Percentiles rank a stretch among this genome's conserved stretches.
Evolutionary conservation across 2,797 vertebrate species (phyloP).

Genomic region (Gila robusta): DNA sequence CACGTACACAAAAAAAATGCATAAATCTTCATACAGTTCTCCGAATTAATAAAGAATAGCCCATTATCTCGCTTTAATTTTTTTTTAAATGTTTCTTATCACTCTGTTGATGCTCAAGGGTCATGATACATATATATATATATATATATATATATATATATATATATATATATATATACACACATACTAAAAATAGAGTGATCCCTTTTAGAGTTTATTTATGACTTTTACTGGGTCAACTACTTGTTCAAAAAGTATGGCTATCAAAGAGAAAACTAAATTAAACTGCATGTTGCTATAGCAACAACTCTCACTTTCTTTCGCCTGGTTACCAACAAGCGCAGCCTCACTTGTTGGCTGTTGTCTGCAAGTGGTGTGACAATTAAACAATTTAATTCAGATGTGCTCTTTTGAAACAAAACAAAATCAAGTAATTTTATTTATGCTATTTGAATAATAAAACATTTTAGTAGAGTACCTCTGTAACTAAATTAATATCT

Average conservation of each 20-base stretch:
- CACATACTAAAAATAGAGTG: not conserved
- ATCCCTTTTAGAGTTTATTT: constrained; percentile 15
- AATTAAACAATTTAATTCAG: constrained; percentile 62
- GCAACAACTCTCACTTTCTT: constrained; percentile 65
- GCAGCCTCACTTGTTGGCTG: constrained; percentile 57
- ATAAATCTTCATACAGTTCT: not conserved
- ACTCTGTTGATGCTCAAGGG: not conserved
- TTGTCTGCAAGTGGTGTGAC: constrained; percentile 20
- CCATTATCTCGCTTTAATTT: not conserved
- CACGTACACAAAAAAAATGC: not conserved
- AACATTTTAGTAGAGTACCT: not conserved
- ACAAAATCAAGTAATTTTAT: not conserved
- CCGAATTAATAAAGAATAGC: not conserved
- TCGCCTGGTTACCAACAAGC: constrained; percentile 52
- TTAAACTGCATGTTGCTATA: constrained; percentile 73
- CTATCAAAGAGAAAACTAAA: constrained; percentile 67
- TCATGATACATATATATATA: no score
- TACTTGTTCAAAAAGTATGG: constrained; percentile 42
- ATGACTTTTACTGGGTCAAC: constrained; percentile 28
- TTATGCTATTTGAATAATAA: not conserved
- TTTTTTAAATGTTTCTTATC: not conserved
- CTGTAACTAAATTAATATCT: not conserved
- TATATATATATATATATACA: not conserved
- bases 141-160: no score
- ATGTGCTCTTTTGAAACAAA: not conserved